Conservation (phyloP, 1,140 invertebrate genomes). For the Tetraneura akinire region DNA sequence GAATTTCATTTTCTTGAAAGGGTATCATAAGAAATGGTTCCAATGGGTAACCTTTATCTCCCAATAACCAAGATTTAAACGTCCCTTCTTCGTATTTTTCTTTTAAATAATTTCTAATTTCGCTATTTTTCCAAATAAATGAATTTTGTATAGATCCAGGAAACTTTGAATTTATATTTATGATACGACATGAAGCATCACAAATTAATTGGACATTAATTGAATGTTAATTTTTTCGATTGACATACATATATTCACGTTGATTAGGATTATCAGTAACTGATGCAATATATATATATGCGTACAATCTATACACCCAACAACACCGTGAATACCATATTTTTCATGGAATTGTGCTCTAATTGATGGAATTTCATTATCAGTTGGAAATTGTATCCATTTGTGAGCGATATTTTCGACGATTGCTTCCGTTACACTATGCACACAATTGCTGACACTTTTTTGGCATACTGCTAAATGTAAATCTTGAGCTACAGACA, state of each 20-base stretch:
- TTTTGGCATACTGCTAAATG: neutral
- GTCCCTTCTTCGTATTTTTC: neutral
- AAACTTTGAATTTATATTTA: neutral
- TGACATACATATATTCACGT: neutral
- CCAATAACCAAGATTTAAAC: neutral
- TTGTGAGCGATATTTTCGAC: neutral
- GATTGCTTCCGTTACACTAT: neutral
- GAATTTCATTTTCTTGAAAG: neutral
- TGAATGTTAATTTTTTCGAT: neutral
- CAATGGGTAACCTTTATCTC: constrained; percentile 10
- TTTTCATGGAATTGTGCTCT: constrained; percentile 22
- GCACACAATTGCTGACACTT: constrained; percentile 7
- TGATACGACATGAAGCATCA: neutral
- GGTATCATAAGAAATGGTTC: constrained; percentile 1
- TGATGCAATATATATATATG: neutral
- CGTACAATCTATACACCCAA: constrained; percentile 9
- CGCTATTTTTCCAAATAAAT: constrained; percentile 2
- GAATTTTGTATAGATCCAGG: neutral
- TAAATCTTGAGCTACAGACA: neutral
- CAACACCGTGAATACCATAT: neutral
- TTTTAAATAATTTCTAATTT: constrained; percentile 5
- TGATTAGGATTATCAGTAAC: neutral
- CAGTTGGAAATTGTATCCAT: constrained; percentile 4
- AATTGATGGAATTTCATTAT: neutral
- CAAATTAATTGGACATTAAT: constrained; percentile 7